A percentile compares a stretch with the other conserved stretches of the same genome.
phyloP scores from a whole-genome alignment of 2,888 invertebrate species.

The Aporophyla lueneburgensis region DNA sequence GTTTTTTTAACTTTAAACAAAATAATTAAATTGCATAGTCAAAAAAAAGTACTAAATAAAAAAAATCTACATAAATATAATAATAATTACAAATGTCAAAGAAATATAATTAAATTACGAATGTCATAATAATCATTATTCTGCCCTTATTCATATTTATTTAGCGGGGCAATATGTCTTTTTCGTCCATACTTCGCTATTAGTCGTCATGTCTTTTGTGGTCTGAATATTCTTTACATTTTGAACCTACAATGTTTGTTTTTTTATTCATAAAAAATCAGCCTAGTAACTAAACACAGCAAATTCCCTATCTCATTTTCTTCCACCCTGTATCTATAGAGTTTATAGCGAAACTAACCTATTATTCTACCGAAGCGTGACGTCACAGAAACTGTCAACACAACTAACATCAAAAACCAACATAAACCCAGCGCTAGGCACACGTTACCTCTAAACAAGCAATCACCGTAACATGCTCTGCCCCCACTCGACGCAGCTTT shows the following conservation, averaged over 20 bases:
- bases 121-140: not conserved
- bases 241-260: not conserved
- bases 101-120: too few species aligned
- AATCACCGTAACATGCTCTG: constrained; percentile 83
- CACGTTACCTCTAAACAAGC: constrained; percentile 82
- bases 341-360: not conserved
- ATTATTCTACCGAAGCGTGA: constrained; percentile 16
- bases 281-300: not conserved
- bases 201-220: not conserved
- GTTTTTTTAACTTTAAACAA: too few species aligned
- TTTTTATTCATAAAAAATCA: not conserved
- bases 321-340: not conserved
- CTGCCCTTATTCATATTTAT: too few species aligned
- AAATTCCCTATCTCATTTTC: not conserved
- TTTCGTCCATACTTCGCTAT: not conserved
- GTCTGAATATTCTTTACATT: not conserved
- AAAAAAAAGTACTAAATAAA: too few species aligned
- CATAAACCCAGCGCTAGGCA: constrained; percentile 62
- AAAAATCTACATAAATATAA: too few species aligned
- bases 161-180: too few species aligned
- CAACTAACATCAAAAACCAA: constrained; percentile 60
- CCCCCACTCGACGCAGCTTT: constrained; percentile 84
- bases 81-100: too few species aligned
- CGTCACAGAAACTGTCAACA: constrained; percentile 29
- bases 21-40: too few species aligned